A percentile compares a stretch with the other conserved stretches of the same genome.
phyloP scores from a whole-genome alignment of 2,888 invertebrate species.

The Syrista parreyssii region DNA sequence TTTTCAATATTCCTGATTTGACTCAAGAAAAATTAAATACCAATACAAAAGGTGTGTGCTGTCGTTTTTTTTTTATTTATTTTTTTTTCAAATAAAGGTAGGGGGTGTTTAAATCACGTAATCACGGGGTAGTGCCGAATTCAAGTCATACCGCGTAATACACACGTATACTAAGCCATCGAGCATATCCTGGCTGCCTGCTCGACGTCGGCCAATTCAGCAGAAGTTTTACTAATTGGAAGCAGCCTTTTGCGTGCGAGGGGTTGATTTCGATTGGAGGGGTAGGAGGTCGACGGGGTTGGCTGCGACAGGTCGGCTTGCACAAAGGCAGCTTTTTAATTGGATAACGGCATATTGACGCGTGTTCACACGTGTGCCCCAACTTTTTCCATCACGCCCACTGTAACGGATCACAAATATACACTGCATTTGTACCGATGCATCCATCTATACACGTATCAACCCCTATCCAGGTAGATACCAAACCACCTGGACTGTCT shows the following conservation, averaged over 20 bases:
- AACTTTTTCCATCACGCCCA: slow-evolving; percentile 46
- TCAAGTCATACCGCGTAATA: not conserved
- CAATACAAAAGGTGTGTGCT: not conserved
- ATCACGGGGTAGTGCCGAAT: not conserved
- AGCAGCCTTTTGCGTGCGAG: slow-evolving; percentile 43
- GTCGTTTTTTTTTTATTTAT: no score
- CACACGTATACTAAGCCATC: slow-evolving; percentile 19
- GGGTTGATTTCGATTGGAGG: slow-evolving; percentile 16
- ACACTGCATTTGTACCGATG: not conserved
- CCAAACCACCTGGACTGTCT: not conserved
- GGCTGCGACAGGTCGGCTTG: slow-evolving; percentile 47
- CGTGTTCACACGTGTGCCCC: slow-evolving; percentile 54
- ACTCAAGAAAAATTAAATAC: not conserved
- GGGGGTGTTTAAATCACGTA: not conserved
- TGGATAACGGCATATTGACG: slow-evolving; percentile 50
- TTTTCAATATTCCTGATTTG: not conserved
- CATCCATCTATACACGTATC: not conserved
- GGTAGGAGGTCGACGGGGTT: slow-evolving; percentile 30
- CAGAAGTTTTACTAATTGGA: slow-evolving; percentile 38
- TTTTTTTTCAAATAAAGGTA: not conserved
- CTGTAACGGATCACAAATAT: not conserved
- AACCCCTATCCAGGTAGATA: not conserved
- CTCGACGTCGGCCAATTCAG: slow-evolving; percentile 26
- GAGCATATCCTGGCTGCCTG: not conserved
- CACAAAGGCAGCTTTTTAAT: slow-evolving; percentile 61